A percentile compares a stretch with the other conserved stretches of the same genome.
Evolutionary conservation across 2,797 vertebrate genomes (phyloP).

Genomic region (Heterohyrax brucei): DNA sequence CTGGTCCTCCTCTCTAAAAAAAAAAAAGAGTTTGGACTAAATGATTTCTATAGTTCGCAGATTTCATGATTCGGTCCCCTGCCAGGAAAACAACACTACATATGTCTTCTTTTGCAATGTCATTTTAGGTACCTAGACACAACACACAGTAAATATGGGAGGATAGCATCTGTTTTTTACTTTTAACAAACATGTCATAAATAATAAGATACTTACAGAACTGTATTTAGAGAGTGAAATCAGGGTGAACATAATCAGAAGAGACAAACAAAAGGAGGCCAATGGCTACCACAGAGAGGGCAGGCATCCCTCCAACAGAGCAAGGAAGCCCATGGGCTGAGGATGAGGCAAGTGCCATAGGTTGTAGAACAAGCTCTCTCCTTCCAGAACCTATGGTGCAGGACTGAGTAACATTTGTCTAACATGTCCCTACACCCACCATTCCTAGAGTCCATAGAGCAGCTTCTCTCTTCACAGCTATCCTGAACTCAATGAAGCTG

Average conservation of each 20-base stretch:
- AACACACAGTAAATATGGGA: background rate
- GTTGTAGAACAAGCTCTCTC: background rate
- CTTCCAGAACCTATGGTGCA: background rate
- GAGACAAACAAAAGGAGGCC: conserved; percentile 12
- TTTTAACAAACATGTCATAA: conserved; percentile 19
- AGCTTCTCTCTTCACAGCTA: background rate
- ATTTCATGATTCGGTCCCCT: conserved; percentile 27
- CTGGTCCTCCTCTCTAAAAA: conserved; percentile 36
- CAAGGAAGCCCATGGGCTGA: background rate
- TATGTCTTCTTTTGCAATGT: background rate
- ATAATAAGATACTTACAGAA: background rate
- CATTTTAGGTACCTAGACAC: background rate
- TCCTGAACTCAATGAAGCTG: background rate
- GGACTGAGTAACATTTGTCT: background rate
- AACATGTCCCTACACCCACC: background rate
- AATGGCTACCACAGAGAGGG: background rate
- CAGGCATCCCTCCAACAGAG: background rate
- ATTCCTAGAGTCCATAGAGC: background rate
- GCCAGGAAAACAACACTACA: background rate
- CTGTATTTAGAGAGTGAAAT: background rate
- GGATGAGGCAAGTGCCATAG: background rate
- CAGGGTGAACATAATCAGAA: background rate
- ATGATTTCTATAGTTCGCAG: background rate
- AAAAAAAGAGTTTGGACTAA: background rate
- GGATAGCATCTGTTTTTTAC: conserved; percentile 24